Evolutionary conservation across 2,797 vertebrate genomes (phyloP), one percentile per base, ranked within the genome.

Genomic region (Phalanger gymnotis): DNA sequence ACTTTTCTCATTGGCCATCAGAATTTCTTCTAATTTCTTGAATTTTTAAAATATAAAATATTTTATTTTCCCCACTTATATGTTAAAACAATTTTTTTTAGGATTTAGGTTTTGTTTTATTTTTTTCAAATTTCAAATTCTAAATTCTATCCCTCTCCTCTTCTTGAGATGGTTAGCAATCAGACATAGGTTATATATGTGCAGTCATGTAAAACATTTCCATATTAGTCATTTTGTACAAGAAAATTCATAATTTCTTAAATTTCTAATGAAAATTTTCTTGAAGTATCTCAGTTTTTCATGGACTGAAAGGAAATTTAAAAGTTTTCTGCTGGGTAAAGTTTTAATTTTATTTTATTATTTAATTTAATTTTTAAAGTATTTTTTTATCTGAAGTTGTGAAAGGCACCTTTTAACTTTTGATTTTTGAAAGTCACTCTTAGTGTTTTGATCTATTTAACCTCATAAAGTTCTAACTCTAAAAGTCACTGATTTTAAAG

Each of bases 1-100:
- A 58, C 89, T 92, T 90, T 54, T 47, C 13, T n/a, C 13, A 51
- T 93, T 96, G 96, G 95, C 66, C n/a, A 51, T 92, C 51, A 93
- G 55, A 53, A 51, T 95, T 93, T 56, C 90, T 93, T 95, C n/a
- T 94, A 55, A 87, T 92, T 96, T 94, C 61, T 97, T 93, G 4
- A 54, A 92, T 95, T 96, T 95, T 30, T 57, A 54, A 93, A 66
- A n/a, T 14, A 34, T 34, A 66, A 66, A n/a, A 53, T 93, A 22
- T 66, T 73, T 92, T 94, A 12, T 90, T 96, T 93, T 73, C 53
- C 7, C 28, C 92, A 95, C 87, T 25, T 93, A 28, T 22, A 52
- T 95, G 10, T 55, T 95, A 16, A 61, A 66, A n/a, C 34, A 66
- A 7, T 16, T 66, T 66, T 66, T 14, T 66, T 92, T 92, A 57